Conservation (phyloP, 2,888 invertebrate genomes). For the Pasiphila rectangulata region DNA sequence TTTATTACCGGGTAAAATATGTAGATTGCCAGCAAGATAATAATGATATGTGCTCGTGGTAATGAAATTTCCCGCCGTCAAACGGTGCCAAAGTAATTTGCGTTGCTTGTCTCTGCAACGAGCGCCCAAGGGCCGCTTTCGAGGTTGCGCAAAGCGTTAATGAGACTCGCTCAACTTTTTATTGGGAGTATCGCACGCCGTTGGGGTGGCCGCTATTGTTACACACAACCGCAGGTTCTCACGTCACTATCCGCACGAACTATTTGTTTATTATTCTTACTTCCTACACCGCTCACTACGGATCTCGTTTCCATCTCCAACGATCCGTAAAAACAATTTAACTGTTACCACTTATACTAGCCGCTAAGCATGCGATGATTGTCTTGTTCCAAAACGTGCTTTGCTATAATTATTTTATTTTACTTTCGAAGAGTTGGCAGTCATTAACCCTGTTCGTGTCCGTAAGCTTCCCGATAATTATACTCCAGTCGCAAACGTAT, state of each 20-base stretch:
- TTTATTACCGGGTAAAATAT: slow-evolving; percentile 80
- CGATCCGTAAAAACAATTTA: slow-evolving; percentile 35
- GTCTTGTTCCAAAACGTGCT: slow-evolving; percentile 44
- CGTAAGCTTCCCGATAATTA: slow-evolving; percentile 47
- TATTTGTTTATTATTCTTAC: slow-evolving; percentile 28
- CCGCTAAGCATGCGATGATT: slow-evolving; percentile 37
- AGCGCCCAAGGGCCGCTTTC: slow-evolving; percentile 79
- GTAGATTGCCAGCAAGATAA: slow-evolving; percentile 79
- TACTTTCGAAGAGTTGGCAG: slow-evolving; percentile 48
- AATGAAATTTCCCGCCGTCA: slow-evolving; percentile 81
- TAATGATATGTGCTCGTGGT: slow-evolving; percentile 81
- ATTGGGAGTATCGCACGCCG: slow-evolving; percentile 62
- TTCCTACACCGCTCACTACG: slow-evolving; percentile 27
- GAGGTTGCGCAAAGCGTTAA: slow-evolving; percentile 78
- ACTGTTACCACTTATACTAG: slow-evolving; percentile 27
- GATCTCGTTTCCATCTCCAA: slow-evolving; percentile 31
- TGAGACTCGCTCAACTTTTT: slow-evolving; percentile 67
- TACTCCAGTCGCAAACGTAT: slow-evolving; percentile 44
- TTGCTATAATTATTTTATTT: slow-evolving; percentile 44
- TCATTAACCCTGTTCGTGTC: slow-evolving; percentile 60
- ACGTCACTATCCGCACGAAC: slow-evolving; percentile 34
- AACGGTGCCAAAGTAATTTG: slow-evolving; percentile 81
- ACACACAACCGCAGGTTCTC: slow-evolving; percentile 22
- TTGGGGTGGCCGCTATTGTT: slow-evolving; percentile 39
- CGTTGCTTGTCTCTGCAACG: slow-evolving; percentile 77